Conservation (phyloP, 2,113 vertebrate genomes). For the Lycocorax pyrrhopterus region DNA sequence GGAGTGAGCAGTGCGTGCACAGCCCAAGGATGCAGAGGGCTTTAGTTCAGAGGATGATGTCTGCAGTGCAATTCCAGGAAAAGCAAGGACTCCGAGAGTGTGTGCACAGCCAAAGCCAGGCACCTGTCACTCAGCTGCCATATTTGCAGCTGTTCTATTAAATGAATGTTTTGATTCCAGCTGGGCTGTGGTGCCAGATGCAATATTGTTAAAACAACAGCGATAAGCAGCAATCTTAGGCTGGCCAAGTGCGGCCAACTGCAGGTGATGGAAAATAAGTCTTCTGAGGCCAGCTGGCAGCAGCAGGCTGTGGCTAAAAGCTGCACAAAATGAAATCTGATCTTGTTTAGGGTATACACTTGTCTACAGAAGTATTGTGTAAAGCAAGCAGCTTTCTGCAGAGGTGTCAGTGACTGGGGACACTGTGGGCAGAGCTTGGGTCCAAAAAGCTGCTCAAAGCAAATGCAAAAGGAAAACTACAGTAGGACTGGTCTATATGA, state of each 20-base stretch:
- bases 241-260: neutral
- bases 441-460: neutral
- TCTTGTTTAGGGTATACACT: neutral
- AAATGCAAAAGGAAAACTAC: neutral
- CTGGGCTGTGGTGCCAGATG: neutral
- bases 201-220: neutral
- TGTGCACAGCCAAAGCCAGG: neutral
- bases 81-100: neutral
- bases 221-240: neutral
- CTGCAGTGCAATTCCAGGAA: neutral
- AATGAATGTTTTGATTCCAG: neutral
- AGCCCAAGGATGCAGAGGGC: neutral
- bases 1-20: neutral
- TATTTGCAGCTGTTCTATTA: neutral
- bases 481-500: neutral
- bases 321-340: neutral
- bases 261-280: conserved; percentile 10
- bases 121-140: neutral
- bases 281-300: conserved; percentile 2
- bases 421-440: accelerated
- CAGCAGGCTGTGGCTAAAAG: neutral
- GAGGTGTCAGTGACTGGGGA: neutral
- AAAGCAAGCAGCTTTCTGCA: neutral
- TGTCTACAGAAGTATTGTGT: neutral
- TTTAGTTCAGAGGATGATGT: neutral